phyloP scores from a whole-genome alignment of 2,797 vertebrate species.

The Danio aesculapii region DNA sequence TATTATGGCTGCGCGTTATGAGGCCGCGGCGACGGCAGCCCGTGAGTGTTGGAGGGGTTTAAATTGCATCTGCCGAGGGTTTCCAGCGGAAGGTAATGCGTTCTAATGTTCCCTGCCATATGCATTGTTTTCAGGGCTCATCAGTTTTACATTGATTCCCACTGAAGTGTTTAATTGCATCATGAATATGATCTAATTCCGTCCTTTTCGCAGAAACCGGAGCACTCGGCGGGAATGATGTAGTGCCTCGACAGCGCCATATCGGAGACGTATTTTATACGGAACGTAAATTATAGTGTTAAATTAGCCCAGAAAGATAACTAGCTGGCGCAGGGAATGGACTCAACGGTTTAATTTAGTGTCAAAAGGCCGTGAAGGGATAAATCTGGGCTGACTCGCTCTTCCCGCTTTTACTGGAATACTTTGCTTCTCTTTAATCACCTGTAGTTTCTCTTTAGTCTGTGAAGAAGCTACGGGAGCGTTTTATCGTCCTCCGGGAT shows the following conservation, averaged over 20 bases:
- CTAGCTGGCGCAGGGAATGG: slow-evolving; percentile 86
- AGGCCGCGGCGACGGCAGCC: slow-evolving; percentile 92
- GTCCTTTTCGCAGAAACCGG: slow-evolving; percentile 99
- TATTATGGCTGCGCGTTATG: slow-evolving; percentile 96
- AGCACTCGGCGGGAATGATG: slow-evolving; percentile 97
- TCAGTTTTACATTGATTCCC: slow-evolving; percentile 99
- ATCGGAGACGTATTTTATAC: slow-evolving; percentile 88
- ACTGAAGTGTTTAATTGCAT: slow-evolving; percentile 99
- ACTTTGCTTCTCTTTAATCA: slow-evolving; percentile 56
- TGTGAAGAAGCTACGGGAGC: not conserved
- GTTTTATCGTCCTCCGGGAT: not conserved
- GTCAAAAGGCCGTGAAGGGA: slow-evolving; percentile 85
- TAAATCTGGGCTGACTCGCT: slow-evolving; percentile 77
- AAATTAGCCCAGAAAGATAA: slow-evolving; percentile 89
- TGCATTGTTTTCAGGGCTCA: slow-evolving; percentile 99
- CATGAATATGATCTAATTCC: slow-evolving; percentile 99
- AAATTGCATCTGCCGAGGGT: slow-evolving; percentile 91
- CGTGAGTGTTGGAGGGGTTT: slow-evolving; percentile 92
- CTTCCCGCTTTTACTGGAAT: slow-evolving; percentile 46
- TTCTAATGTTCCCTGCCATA: slow-evolving; percentile 99
- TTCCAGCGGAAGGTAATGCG: slow-evolving; percentile 98
- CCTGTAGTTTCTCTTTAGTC: slow-evolving; percentile 23
- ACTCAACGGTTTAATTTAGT: slow-evolving; percentile 89
- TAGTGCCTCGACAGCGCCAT: slow-evolving; percentile 90
- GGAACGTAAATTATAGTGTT: slow-evolving; percentile 88